Evolutionary conservation across 2,113 vertebrate species (phyloP).

Genomic region (Eudyptes chrysolophus): DNA sequence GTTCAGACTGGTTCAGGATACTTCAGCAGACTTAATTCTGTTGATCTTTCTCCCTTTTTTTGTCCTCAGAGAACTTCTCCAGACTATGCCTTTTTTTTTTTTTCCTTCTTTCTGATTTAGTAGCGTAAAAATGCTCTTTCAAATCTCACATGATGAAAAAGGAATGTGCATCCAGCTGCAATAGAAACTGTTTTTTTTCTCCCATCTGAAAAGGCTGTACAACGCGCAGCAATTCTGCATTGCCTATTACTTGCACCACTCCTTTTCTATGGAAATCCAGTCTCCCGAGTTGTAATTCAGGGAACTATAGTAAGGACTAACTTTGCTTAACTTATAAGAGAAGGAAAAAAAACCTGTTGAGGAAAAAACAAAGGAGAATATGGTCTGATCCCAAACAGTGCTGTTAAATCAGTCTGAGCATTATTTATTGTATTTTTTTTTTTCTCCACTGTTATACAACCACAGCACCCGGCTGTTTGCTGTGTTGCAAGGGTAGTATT

Average conservation of each 20-base stretch:
- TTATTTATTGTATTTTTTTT: slow-evolving; percentile 6
- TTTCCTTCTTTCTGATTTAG: neutral
- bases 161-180: neutral
- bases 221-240: neutral
- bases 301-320: neutral
- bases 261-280: neutral
- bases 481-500: neutral
- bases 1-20: neutral
- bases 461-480: neutral
- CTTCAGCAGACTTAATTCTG: neutral
- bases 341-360: neutral
- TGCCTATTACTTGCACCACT: neutral
- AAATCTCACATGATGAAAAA: neutral
- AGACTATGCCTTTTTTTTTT: neutral
- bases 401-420: neutral
- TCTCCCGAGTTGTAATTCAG: neutral
- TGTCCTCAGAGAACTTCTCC: neutral
- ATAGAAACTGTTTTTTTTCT: neutral
- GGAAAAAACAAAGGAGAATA: neutral
- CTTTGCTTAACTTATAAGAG: neutral
- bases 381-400: neutral
- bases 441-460: neutral
- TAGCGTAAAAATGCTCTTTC: neutral
- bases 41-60: neutral
- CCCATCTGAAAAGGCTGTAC: neutral